These are phyloP conservation scores for Conops quadrifasciatus DNA, from an alignment of 2,888 invertebrate species.

Conservation along the genomic window DNA sequence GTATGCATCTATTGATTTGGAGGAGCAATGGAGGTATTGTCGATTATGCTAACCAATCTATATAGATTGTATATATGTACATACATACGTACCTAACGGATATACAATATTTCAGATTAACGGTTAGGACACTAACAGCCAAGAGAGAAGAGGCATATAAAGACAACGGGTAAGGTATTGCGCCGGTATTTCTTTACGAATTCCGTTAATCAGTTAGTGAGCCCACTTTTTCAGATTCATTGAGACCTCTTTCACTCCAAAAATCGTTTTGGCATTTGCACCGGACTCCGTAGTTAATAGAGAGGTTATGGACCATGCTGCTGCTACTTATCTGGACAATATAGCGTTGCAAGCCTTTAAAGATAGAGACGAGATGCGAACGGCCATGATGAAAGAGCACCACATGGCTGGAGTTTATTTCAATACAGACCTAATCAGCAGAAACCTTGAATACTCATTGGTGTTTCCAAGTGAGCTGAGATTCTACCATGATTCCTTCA, in stretches of 20 bases:
- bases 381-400: constrained; percentile 33
- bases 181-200: too few relatives aligned
- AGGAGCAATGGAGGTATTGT: constrained; percentile 8
- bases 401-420: constrained; percentile 62
- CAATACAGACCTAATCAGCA: constrained; percentile 62
- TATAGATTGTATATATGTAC: too few relatives aligned
- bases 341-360: constrained; percentile 31
- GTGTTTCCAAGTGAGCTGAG: constrained; percentile 53
- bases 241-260: constrained; percentile 44
- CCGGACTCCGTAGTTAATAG: constrained; percentile 39
- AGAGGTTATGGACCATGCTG: constrained; percentile 37
- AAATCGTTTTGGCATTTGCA: constrained; percentile 48
- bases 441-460: constrained; percentile 45
- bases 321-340: not conserved
- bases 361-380: constrained; percentile 36
- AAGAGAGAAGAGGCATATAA: not conserved
- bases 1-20: constrained; percentile 5
- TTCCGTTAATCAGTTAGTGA: too few relatives aligned
- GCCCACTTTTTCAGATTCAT: not conserved
- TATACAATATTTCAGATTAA: not conserved
- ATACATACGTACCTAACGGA: too few relatives aligned
- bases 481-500: constrained; percentile 29
- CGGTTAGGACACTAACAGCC: not conserved
- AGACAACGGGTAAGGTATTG: not conserved
- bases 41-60: not conserved